Evolutionary conservation across 2,113 vertebrate genomes (phyloP).

Genomic region (Oryzias celebensis): DNA sequence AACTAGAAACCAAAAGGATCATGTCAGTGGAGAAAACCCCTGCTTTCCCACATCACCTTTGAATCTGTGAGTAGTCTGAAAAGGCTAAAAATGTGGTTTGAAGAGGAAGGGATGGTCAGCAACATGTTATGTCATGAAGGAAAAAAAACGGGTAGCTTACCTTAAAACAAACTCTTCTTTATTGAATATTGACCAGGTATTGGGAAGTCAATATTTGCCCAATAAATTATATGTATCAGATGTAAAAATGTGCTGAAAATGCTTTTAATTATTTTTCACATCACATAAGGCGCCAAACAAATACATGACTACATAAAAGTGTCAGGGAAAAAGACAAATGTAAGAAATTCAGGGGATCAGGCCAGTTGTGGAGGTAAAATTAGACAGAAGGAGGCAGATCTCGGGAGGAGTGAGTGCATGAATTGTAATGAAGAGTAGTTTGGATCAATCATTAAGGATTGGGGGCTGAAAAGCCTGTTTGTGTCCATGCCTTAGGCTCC

Average conservation of each 20-base stretch:
- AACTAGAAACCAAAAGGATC: constrained; percentile 78
- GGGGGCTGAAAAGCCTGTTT: constrained; percentile 57
- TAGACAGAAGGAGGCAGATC: constrained; percentile 60
- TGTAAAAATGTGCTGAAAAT: constrained; percentile 74
- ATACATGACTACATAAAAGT: no score
- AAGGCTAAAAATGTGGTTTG: constrained; percentile 15
- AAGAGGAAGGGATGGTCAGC: constrained; percentile 54
- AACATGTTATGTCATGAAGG: constrained; percentile 35
- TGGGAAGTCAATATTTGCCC: constrained; percentile 67
- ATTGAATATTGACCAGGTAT: constrained; percentile 54
- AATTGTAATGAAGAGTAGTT: constrained; percentile 70
- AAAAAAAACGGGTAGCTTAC: not conserved
- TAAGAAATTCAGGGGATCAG: constrained; percentile 45
- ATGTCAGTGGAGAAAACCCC: constrained; percentile 43
- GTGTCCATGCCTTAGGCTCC: constrained; percentile 65
- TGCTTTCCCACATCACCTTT: constrained; percentile 20
- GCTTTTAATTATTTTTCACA: no score
- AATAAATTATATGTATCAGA: constrained; percentile 63
- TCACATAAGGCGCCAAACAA: no score
- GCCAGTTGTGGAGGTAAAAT: constrained; percentile 71
- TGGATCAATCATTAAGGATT: constrained; percentile 73
- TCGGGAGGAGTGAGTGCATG: constrained; percentile 55
- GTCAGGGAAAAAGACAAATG: not conserved
- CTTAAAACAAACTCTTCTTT: constrained; percentile 37
- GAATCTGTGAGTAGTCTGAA: constrained; percentile 15